phyloP scores from a whole-genome alignment of 2,888 invertebrate genomes.

The Epistrophella euchroma region DNA sequence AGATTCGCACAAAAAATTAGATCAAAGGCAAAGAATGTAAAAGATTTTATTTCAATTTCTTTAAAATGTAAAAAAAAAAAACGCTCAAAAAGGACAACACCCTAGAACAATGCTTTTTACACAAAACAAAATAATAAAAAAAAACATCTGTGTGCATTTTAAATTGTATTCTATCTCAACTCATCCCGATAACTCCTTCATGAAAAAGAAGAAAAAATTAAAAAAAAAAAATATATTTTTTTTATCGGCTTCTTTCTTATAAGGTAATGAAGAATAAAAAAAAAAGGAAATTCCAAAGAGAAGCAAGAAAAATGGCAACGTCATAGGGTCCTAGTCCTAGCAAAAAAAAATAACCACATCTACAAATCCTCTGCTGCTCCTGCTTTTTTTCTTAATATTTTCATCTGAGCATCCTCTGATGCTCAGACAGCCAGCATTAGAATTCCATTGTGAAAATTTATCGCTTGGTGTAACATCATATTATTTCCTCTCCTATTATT shows the following conservation, averaged over 20 bases:
- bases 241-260: conserved; percentile 61
- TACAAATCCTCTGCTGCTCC: conserved; percentile 24
- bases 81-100: conserved; percentile 34
- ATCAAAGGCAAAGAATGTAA: conserved; percentile 13
- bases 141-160: conserved; percentile 70
- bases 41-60: conserved; percentile 10
- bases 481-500: conserved; percentile 70
- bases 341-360: conserved; percentile 33
- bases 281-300: conserved; percentile 2
- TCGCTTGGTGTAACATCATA: conserved; percentile 74
- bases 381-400: conserved; percentile 43
- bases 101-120: conserved; percentile 45
- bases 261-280: conserved; percentile 43
- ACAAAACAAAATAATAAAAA: conserved; percentile 12
- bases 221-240: conserved; percentile 52
- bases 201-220: conserved; percentile 8
- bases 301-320: conserved; percentile 22
- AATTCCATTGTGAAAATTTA: conserved; percentile 75
- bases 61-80: conserved; percentile 34
- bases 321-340: conserved; percentile 28
- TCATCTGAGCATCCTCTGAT: conserved; percentile 47
- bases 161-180: conserved; percentile 66
- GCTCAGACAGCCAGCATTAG: conserved; percentile 48
- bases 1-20: conserved; percentile 3
- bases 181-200: conserved; percentile 28